Evolutionary conservation across 2,888 invertebrate species (phyloP), one percentile per base, ranked within the genome.

Genomic region (Siphlonurus alternatus): DNA sequence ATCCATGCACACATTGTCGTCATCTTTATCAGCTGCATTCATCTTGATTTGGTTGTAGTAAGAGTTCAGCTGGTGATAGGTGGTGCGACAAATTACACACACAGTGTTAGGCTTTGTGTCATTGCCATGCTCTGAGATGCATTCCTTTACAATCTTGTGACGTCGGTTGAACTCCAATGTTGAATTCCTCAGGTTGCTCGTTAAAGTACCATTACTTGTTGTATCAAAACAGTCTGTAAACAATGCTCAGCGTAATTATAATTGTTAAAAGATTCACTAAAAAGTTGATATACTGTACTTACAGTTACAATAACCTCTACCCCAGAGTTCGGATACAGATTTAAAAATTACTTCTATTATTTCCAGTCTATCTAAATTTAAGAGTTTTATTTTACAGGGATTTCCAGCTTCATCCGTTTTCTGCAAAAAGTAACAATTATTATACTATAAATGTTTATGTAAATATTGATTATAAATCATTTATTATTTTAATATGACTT

Each of bases 271-370:
- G 78, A 75, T 68, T 66, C 61, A 20, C 60, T 20, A 25, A 22
- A 54, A 20, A 53, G 10, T 65, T 20, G 18, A 19, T 54, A 61
- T 2, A 5, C 19, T 23, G 59, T 62, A 73, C 73, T 73, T 76
- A 85, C 86, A 79, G 74, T 81, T 76, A 74, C 86, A 86, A 70
- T 81, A 80, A 63, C 82, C 85, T 72, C 80, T 78, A 24, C 76
- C 73, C 85, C 85, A 86, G 67, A 85, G 73, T 69, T 77, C 73
- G 65, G 76, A 70, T 68, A 80, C 80, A 70, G 79, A 81, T 60
- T 77, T 72, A 74, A 83, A 80, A 67, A 81, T 79, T 65, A 79
- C 78, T 66, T 81, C 73, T 23, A 86, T 77, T 61, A 81, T 81
- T 76, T 85, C 80, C 64, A 86, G 73, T 69, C 84, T 77, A 71